Evolutionary conservation across 2,797 vertebrate species (phyloP), one percentile per base, ranked within the genome.

Genomic region (Malurus leucopterus): DNA sequence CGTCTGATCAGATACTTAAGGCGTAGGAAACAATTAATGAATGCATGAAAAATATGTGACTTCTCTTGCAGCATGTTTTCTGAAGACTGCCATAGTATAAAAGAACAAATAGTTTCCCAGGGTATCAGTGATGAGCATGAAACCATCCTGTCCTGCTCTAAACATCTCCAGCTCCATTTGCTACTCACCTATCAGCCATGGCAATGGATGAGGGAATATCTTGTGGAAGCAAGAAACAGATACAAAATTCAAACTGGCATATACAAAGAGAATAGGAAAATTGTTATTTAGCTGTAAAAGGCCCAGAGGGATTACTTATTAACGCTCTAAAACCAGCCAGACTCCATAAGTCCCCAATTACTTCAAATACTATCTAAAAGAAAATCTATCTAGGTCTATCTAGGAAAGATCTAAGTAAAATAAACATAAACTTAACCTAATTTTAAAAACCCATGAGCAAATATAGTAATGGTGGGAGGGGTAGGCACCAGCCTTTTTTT

Each of bases 21-120:
- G 57, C 68, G 10, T 59, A 91, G 88, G 84, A 91, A 92, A 72
- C 67, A 91, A 90, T 92, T 83, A 94, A 89, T 91, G 79, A 91
- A 74, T 34, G 19, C 36, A 21, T 54, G 54, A 63, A 61, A 86
- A 88, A 88, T 88, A 91, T 64, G 50, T 75, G 72, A 15, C 23
- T 87, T 73, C 75, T 21, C 65, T 84, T 90, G 68, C 71, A 84
- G 63, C 10, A 22, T 61, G 24, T 89, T 83, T 86, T 87, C 70
- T 69, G 49, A 70, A 49, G 34, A 53, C 67, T 81, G 15, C 72
- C 55, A 74, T 34, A 88, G 68, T 47, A 43, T 21, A 50, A 88
- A 55, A 5, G 32, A 59, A 89, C 53, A 41, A 76, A 72, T 40
- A 40, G 18, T 34, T 88, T 89, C 53, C 46, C 38, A 57, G 44